A percentile compares a stretch with the other conserved stretches of the same genome.
Conservation (phyloP, 53 echinoderm and acorn worm genomes). For the Luidia sarsii region DNA sequence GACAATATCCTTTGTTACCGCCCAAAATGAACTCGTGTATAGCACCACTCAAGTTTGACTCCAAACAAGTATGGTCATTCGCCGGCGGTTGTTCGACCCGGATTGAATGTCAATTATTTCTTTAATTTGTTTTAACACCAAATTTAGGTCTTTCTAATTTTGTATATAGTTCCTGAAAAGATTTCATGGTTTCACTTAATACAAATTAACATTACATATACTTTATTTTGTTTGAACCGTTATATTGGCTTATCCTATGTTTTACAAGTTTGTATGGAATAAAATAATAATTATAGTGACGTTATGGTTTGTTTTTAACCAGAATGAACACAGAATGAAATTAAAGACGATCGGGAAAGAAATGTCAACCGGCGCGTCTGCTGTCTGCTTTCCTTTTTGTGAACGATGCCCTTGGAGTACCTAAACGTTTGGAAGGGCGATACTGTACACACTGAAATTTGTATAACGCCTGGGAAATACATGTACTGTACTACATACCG, state of each 20-base stretch:
- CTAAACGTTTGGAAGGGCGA: background rate
- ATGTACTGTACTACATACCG: background rate
- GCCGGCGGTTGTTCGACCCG: no score
- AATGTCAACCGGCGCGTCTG: background rate
- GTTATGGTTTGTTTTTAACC: background rate
- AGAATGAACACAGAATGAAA: constrained; percentile 2
- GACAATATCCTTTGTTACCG: no score
- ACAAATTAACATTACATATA: constrained; percentile 44
- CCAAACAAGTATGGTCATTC: no score
- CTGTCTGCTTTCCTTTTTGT: background rate
- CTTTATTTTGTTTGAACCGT: constrained; percentile 44
- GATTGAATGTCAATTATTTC: no score
- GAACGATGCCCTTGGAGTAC: background rate
- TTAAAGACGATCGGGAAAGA: background rate
- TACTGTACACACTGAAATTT: background rate
- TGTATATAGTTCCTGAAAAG: constrained; percentile 39
- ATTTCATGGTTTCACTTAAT: constrained; percentile 28
- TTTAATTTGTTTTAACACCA: no score
- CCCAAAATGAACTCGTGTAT: no score
- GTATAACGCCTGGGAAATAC: constrained; percentile 5
- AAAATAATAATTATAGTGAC: background rate
- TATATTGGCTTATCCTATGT: constrained; percentile 12
- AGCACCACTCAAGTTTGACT: no score
- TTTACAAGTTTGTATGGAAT: constrained; percentile 3
- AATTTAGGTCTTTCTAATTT: constrained; percentile 56